Base-by-base conservation (phyloP, 2,888 invertebrate species). In the Drosophila anomalata region DNA sequence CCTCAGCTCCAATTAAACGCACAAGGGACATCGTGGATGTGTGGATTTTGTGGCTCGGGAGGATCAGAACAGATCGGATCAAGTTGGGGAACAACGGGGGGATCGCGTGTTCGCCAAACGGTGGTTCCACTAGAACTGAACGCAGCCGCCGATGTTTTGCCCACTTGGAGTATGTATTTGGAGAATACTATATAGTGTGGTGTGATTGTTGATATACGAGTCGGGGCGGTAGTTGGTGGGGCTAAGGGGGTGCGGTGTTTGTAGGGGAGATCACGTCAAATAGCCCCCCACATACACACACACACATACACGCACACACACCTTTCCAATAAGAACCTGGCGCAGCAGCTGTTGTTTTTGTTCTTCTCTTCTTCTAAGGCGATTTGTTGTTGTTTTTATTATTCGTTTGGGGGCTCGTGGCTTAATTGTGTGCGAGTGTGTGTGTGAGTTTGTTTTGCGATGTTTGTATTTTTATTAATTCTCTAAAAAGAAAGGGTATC, bases 1-100 rank as follows among this genome's bases (percentile, higher is more conserved):
- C 91, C 91, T 91, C 89, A 61, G 88, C 76, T 61, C 90, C 84
- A 85, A 91, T 78, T 67, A 91, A 79, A 77, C 90, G 90, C 65
- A 89, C 77, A 51, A 91, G 76, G 66, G 90, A 90, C 91, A 91
- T 91, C 57, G 79, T 87, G 39, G 36, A 20, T 44, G 12, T 22
- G 20, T 20, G 9, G 42, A 42, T 42, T 61, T 33, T 11, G 22
- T 31, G 22, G 33, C 36, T 36, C 31, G 17, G 42, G 26, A 11
- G 26, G 51, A 53, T 29, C 20, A 33, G 33, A 51, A 36, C 58
- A 48, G 55, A 33, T 33, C 12, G 51, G 47, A 20, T 54, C 60
- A 55, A 55, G 63, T 52, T 58, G 71, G 69, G 47, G 73, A 59
- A 65, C 31, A 75, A 56, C 39, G 56, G 24, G 29, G 48, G 41